Conservation (phyloP, 2,888 invertebrate species). For the Pristionchus mayeri region DNA sequence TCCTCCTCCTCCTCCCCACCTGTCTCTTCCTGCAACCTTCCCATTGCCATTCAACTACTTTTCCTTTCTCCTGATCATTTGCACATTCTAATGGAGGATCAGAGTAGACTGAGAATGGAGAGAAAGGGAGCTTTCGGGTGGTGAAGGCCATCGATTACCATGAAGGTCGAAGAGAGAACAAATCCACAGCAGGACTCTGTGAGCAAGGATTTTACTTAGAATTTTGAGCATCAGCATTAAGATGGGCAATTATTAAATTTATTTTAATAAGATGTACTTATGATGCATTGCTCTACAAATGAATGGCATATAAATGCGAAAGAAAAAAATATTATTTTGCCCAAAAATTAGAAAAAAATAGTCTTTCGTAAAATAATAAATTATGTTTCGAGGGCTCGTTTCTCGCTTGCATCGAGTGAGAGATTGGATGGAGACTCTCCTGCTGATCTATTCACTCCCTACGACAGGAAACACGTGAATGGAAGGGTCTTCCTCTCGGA, state of each 20-base stretch:
- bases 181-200: not conserved
- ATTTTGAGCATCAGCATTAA: too few species aligned
- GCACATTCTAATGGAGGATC: not conserved
- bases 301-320: not conserved
- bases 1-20: not conserved
- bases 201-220: not conserved
- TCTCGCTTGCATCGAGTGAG: constrained; percentile 88
- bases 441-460: constrained; percentile 94
- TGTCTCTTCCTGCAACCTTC: not conserved
- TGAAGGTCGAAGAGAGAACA: not conserved
- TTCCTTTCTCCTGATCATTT: not conserved
- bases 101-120: not conserved
- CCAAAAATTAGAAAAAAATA: too few species aligned
- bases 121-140: too few species aligned
- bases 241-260: too few species aligned
- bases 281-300: not conserved
- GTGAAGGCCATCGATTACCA: too few species aligned
- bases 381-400: constrained; percentile 76
- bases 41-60: not conserved
- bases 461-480: constrained; percentile 89
- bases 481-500: constrained; percentile 92
- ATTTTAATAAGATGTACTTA: not conserved
- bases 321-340: too few species aligned
- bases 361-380: too few species aligned
- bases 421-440: constrained; percentile 93